phyloP scores from a whole-genome alignment of 2,888 invertebrate species.

The Eristalis tenax region DNA sequence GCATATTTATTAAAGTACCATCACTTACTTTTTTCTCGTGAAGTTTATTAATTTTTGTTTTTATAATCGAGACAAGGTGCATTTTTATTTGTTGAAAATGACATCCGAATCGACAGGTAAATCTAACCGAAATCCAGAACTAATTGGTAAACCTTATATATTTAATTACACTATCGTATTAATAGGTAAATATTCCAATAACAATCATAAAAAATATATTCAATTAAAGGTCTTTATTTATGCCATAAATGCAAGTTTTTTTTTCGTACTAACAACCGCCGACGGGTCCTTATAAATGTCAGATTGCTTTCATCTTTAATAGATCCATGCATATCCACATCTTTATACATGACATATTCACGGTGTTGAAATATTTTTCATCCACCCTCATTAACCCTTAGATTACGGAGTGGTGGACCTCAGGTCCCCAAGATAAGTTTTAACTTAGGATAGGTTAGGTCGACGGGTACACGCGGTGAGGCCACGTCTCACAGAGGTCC shows the following conservation, averaged over 20 bases:
- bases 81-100: conserved; percentile 39
- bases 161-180: conserved; percentile 57
- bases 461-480: too few species aligned
- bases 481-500: too few species aligned
- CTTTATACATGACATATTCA: too few species aligned
- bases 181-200: conserved; percentile 49
- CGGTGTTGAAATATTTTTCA: too few species aligned
- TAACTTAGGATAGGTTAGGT: too few species aligned
- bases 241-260: conserved; percentile 31
- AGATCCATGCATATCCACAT: too few species aligned
- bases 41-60: conserved; percentile 23
- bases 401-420: too few species aligned
- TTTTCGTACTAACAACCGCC: neutral
- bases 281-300: neutral
- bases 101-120: conserved; percentile 34
- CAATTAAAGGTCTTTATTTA: conserved; percentile 48
- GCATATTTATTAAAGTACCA: conserved; percentile 42
- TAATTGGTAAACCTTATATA: conserved; percentile 27
- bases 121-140: conserved; percentile 4
- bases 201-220: conserved; percentile 53
- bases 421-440: too few species aligned
- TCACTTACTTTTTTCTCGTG: conserved; percentile 6
- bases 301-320: too few species aligned
- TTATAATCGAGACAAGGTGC: conserved; percentile 21
- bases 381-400: too few species aligned